Base-by-base conservation (phyloP, 2,797 vertebrate genomes). In the Champsocephalus gunnari region DNA sequence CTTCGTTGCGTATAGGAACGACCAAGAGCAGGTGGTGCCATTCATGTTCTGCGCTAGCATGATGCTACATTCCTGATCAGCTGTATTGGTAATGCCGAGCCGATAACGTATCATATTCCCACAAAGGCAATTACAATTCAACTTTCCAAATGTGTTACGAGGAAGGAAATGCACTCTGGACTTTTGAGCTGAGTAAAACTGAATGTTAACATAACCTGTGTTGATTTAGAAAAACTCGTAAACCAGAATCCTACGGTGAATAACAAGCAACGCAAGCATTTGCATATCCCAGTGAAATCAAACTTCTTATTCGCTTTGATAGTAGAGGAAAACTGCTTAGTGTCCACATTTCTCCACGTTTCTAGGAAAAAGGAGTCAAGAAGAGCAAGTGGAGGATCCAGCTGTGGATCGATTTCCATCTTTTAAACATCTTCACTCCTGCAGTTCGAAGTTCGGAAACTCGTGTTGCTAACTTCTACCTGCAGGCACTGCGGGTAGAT, bases 401-500 rank as follows among this genome's bases (percentile, higher is more conserved):
- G 53, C 12, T 45, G 19, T 65, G 48, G 48, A 82, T 75, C 4
- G 16, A 78, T 66, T 66, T 59, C 19, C 10, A 54, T 57, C 69
- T 81, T 69, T 45, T 13, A 6, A 74, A 70, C 54, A 60, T 68
- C 66, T 65, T 59, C 45, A 13, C 58, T 3, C 19, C 28, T 70
- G 28, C 61, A 62, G 43, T 41, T 28, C 43, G 61, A 74, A 48
- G 38, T 32, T 58, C 34, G 34, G 57, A 77, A 75, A 56, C 71
- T 79, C 66, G 21, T 17, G 34, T 53, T 76, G 66, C 71, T 60
- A 68, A 12, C 50, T 71, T 58, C 51, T 47, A 19, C 63, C 59
- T 58, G 41, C 66, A 76, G 50, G 0, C 44, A 14, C 50, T 50
- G 64, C 16, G 62, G 59, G 61, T 17, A n/a, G 60, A 66, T 66